Evolutionary conservation across 2,113 vertebrate species (phyloP), one percentile per base, ranked within the genome.

Genomic region (Phylloscopus trochilus): DNA sequence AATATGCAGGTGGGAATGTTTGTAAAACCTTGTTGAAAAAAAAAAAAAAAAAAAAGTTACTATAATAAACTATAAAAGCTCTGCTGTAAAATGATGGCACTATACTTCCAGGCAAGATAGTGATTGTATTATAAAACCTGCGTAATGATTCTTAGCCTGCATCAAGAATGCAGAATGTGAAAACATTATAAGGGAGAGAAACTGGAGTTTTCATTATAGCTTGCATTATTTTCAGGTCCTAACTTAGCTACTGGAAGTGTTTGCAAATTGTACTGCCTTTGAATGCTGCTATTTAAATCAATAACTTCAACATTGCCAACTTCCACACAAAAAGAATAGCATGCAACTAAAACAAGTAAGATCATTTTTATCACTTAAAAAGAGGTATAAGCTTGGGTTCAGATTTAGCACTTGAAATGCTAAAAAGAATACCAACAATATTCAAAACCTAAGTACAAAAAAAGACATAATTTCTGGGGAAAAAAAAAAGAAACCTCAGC

Each of bases 231-330:
- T 92, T 47, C 47, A 75, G 68, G 43, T 75, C 52, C 79, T 70
- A 59, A 82, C 31, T 85, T 86, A 95, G 81, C 37, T 90, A n/a
- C 33, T 86, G 90, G 92, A 96, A 94, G 68, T 90, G 75, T 83
- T 83, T 96, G 69, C 85, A 96, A 95, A 90, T 78, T 79, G 28
- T 37, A 62, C 16, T 86, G 52, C 43, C 64, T 94, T 89, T 49
- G 60, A 79, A 83, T 49, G 64, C 27, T 75, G 30, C 39, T 83
- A 41, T 91, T 87, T 93, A 88, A 90, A 96, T 91, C 80, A 93
- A 73, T 84, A 91, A 87, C 20, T 68, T 91, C 58, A 86, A 83
- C 89, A 84, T 52, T 88, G 64, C 73, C 49, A 53, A 15, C 52
- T 83, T 93, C 39, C 51, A 75, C 41, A 72, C 66, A 89, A 93